Conservation (phyloP, 2,113 vertebrate genomes). For the Mastomys coucha region DNA sequence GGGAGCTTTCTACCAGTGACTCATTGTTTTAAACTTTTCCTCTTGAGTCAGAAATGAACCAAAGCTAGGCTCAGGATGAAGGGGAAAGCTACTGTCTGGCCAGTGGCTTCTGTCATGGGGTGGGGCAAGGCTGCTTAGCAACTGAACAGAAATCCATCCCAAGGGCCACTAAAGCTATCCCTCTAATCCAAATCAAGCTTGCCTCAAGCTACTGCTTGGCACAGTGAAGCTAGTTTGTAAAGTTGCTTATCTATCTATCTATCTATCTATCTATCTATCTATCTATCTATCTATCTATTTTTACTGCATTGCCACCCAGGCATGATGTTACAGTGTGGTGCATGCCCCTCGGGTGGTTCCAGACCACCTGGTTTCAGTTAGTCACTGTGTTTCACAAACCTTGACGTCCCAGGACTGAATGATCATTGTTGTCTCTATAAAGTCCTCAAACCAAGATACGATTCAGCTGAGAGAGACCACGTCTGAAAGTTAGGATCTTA, state of each 20-base stretch:
- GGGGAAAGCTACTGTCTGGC: not conserved
- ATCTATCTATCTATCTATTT: too few species aligned
- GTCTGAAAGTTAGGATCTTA: not conserved
- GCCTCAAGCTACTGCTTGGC: not conserved
- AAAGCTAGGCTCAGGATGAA: not conserved
- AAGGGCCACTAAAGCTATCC: not conserved
- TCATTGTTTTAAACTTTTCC: constrained; percentile 65
- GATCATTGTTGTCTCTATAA: not conserved
- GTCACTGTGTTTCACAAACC: not conserved
- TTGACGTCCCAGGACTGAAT: not conserved
- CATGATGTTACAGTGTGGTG: not conserved
- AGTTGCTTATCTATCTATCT: not conserved
- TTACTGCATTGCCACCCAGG: too few species aligned
- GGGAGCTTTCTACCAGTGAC: constrained; percentile 60
- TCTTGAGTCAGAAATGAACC: constrained; percentile 48
- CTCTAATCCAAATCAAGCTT: constrained; percentile 1
- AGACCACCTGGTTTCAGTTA: not conserved
- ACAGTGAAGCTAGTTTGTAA: not conserved
- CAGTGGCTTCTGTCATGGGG: not conserved
- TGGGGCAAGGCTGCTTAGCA: not conserved
- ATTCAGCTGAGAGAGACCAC: not conserved
- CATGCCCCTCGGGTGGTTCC: not conserved
- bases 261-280: too few species aligned
- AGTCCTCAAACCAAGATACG: not conserved
- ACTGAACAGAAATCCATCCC: not conserved